Evolutionary conservation across 2,797 vertebrate species (phyloP).

Genomic region (Danio albolineatus): DNA sequence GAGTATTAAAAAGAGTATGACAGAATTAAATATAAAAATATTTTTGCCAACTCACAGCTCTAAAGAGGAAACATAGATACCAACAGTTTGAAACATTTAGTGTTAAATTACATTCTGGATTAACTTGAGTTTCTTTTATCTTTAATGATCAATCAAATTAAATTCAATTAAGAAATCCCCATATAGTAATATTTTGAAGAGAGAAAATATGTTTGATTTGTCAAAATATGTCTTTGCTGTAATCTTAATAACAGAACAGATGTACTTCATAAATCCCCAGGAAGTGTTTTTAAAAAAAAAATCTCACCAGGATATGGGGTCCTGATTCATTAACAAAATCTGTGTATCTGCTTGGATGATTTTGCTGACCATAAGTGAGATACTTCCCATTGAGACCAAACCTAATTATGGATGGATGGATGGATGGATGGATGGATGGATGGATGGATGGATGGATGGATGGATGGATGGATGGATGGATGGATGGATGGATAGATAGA

Average conservation of each 20-base stretch:
- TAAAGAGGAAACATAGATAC: neutral
- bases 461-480: too few species aligned
- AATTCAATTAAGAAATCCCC: neutral
- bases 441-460: too few species aligned
- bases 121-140: neutral
- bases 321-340: constrained; percentile 46
- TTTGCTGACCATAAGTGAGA: constrained; percentile 50
- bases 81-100: neutral
- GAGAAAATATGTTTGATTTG: neutral
- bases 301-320: neutral
- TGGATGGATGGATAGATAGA: too few species aligned
- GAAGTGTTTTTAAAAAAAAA: neutral
- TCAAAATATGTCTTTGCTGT: neutral
- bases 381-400: constrained; percentile 34
- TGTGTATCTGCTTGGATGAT: constrained; percentile 51
- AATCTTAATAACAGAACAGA: constrained; percentile 3
- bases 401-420: constrained; percentile 36
- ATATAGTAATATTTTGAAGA: neutral
- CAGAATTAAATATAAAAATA: neutral
- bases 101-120: neutral
- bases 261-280: neutral
- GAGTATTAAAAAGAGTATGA: too few species aligned
- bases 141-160: neutral
- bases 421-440: too few species aligned
- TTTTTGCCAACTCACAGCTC: neutral